phyloP scores from a whole-genome alignment of 37 sponge, comb jelly and placozoan genomes.

The Dysidea cf. avara region DNA sequence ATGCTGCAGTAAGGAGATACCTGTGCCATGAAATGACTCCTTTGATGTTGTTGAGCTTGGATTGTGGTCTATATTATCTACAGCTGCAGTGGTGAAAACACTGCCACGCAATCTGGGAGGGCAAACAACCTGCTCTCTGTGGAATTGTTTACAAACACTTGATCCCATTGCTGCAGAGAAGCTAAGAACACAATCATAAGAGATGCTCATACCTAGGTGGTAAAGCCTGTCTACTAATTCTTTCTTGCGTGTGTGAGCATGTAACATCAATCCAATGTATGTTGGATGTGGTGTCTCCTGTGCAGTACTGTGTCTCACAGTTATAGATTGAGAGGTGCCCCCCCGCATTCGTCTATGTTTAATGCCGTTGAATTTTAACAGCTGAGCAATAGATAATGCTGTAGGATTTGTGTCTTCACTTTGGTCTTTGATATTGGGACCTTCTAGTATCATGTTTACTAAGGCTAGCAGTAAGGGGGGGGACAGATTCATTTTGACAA shows the following conservation, averaged over 20 bases:
- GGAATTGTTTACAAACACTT: not conserved
- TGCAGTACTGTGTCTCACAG: no score
- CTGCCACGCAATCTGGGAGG: slow-evolving; percentile 2
- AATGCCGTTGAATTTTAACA: not conserved
- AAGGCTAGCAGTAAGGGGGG: slow-evolving; percentile 26
- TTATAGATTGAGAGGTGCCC: not conserved
- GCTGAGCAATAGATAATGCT: slow-evolving; percentile 13
- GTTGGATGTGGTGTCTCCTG: no score
- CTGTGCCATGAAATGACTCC: slow-evolving; percentile 36
- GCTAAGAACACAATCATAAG: slow-evolving; percentile 24
- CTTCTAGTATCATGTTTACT: slow-evolving; percentile 22
- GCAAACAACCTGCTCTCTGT: slow-evolving; percentile 33
- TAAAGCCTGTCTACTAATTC: slow-evolving; percentile 24
- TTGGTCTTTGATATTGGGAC: not conserved
- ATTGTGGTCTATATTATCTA: slow-evolving; percentile 32
- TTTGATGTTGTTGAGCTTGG: slow-evolving; percentile 31
- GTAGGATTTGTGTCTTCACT: slow-evolving; percentile 3
- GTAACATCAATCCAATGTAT: slow-evolving; percentile 11
- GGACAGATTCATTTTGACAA: slow-evolving; percentile 35
- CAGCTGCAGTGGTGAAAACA: slow-evolving; percentile 33
- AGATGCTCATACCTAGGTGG: slow-evolving; percentile 24
- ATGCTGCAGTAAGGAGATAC: slow-evolving; percentile 16
- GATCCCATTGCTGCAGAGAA: slow-evolving; percentile 12
- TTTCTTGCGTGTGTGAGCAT: slow-evolving; percentile 39
- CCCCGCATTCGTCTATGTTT: not conserved